Evolutionary conservation across 2,113 vertebrate genomes (phyloP), one percentile per base, ranked within the genome.

Genomic region (Chitala chitala): DNA sequence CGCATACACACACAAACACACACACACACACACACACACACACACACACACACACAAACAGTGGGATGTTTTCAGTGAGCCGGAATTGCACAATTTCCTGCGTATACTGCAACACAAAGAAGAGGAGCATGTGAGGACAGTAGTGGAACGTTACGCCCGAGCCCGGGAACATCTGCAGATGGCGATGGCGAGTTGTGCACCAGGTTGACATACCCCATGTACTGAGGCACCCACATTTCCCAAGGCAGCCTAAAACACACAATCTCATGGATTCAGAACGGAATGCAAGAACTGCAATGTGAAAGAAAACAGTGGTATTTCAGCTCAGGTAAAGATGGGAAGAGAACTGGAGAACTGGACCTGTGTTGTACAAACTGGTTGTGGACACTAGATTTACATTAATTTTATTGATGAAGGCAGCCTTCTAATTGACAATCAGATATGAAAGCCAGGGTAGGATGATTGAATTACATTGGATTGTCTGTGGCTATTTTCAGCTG

Each of bases 61-160:
- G 96, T 98, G 96, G 96, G 93, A 98, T 0, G 96, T 94, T 72
- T 98, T 98, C 88, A 93, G 93, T 5, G 88, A 94, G 88, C 95
- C 96, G 0, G 96, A 98, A 86, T 83, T 98, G 46, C 93, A 95
- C 59, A 98, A 98, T 83, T 98, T 98, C 84, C 79, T 95, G 76
- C 93, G 92, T 24, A 98, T 98, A 76, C 87, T 98, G 70, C 91
- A 95, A 82, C 93, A 94, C 22, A 95, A 98, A 78, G 96, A 98
- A 69, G 95, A 96, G 74, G 94, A 95, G 36, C 95, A 94, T 48
- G 71, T 96, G 68, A 94, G 93, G 58, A 93, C 89, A 81, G 93
- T 98, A 55, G 81, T 93, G 71, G 91, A 93, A 77, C 92, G 94
- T 46, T 98, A 98, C 3, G 83, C 92, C 13, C 79, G 78, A 65